These are phyloP conservation scores for Ennomos fuscantarius DNA, from an alignment of 2,888 invertebrate genomes.

Conservation along the genomic window DNA sequence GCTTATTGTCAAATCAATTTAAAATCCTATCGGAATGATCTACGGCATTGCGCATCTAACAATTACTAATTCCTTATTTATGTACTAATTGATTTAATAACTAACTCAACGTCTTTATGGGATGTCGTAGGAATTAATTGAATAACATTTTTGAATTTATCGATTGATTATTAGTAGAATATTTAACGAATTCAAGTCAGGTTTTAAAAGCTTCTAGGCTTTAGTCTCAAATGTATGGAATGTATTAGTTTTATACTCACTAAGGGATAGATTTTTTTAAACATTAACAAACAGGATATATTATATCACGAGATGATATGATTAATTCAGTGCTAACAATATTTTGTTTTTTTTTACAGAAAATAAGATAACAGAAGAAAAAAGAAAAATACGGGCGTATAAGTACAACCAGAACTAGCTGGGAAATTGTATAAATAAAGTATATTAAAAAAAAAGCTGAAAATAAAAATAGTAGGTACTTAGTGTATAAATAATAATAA, in stretches of 20 bases:
- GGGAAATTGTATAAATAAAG: conserved; percentile 33
- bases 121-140: conserved; percentile 49
- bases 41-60: conserved; percentile 45
- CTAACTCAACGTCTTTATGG: conserved; percentile 58
- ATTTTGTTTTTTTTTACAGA: conserved; percentile 36
- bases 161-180: not conserved
- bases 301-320: conserved; percentile 71
- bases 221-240: conserved; percentile 45
- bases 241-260: conserved; percentile 48
- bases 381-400: conserved; percentile 55
- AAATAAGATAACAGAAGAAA: conserved; percentile 44
- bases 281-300: conserved; percentile 47
- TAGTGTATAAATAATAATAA: conserved; percentile 35
- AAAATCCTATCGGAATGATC: conserved; percentile 57
- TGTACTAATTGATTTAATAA: conserved; percentile 62
- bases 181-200: conserved; percentile 15
- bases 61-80: conserved; percentile 67
- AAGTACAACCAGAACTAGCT: conserved; percentile 62
- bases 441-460: conserved; percentile 40
- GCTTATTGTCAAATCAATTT: conserved; percentile 82
- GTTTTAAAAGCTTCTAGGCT: conserved; percentile 14
- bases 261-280: conserved; percentile 47
- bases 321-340: conserved; percentile 53
- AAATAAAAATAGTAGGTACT: conserved; percentile 39
- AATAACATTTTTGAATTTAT: not conserved